These are phyloP conservation scores for Carcharodon carcharias DNA, from an alignment of 2,797 vertebrate genomes.

Conservation along the genomic window DNA sequence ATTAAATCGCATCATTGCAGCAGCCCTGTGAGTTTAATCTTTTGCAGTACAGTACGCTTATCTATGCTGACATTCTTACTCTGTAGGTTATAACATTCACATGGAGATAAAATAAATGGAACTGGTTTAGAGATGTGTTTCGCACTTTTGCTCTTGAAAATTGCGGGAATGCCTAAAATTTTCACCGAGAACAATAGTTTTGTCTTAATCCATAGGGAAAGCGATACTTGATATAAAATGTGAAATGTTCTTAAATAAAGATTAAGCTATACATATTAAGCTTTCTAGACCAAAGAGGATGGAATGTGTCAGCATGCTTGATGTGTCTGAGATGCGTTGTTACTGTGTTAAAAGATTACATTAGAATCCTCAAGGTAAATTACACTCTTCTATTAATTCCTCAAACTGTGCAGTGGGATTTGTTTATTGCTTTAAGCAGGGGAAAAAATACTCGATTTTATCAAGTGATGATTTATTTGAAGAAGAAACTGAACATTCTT, in stretches of 20 bases:
- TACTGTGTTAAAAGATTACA: neutral
- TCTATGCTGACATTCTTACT: neutral
- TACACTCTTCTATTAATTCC: neutral
- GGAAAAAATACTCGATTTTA: neutral
- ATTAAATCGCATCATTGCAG: neutral
- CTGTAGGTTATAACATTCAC: neutral
- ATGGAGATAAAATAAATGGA: neutral
- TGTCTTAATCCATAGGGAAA: neutral
- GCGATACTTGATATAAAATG: neutral
- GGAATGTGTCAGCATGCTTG: neutral
- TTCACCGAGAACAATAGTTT: neutral
- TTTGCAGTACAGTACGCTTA: neutral
- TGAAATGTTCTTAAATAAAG: neutral
- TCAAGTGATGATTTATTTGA: neutral
- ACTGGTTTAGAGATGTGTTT: neutral
- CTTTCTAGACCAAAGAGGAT: neutral
- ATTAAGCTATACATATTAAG: neutral
- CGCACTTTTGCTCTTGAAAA: neutral
- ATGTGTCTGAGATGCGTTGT: neutral
- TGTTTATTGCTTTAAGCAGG: neutral
- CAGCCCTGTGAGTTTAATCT: neutral
- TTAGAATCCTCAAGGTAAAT: neutral
- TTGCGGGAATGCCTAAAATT: neutral
- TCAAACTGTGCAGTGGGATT: neutral
- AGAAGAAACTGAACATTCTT: neutral